Conservation (phyloP, 2,888 invertebrate species). For the Tridacna crocea region DNA sequence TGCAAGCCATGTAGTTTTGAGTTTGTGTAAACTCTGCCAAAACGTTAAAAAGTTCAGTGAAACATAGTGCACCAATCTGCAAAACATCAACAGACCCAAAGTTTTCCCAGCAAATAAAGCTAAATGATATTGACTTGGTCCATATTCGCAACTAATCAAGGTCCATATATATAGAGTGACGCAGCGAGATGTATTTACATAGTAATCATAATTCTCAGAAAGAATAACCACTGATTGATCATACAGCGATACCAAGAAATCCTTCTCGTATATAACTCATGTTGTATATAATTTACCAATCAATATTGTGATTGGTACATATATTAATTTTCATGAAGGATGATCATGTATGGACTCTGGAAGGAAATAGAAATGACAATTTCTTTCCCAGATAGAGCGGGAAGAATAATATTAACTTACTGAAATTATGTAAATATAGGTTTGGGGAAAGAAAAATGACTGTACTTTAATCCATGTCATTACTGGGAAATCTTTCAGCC, state of each 20-base stretch:
- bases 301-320: slow-evolving; percentile 46
- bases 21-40: no score
- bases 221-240: slow-evolving; percentile 38
- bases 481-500: no score
- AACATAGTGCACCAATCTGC: no score
- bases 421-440: slow-evolving; percentile 15
- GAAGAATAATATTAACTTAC: slow-evolving; percentile 20
- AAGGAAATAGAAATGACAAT: slow-evolving; percentile 10
- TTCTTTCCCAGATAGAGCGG: background rate
- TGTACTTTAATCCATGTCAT: no score
- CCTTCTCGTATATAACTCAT: slow-evolving; percentile 19
- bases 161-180: slow-evolving; percentile 6
- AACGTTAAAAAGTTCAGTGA: no score
- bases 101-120: background rate
- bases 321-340: slow-evolving; percentile 45
- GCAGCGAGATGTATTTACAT: slow-evolving; percentile 33
- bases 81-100: background rate
- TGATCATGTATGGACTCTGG: slow-evolving; percentile 13
- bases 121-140: slow-evolving; percentile 5
- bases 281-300: slow-evolving; percentile 27
- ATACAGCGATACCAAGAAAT: slow-evolving; percentile 11
- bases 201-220: slow-evolving; percentile 38
- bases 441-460: background rate
- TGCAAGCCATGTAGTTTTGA: no score
- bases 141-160: slow-evolving; percentile 15